These are phyloP conservation scores for Torymus aiolomorphi DNA, from an alignment of 2,888 invertebrate genomes.

Conservation along the genomic window DNA sequence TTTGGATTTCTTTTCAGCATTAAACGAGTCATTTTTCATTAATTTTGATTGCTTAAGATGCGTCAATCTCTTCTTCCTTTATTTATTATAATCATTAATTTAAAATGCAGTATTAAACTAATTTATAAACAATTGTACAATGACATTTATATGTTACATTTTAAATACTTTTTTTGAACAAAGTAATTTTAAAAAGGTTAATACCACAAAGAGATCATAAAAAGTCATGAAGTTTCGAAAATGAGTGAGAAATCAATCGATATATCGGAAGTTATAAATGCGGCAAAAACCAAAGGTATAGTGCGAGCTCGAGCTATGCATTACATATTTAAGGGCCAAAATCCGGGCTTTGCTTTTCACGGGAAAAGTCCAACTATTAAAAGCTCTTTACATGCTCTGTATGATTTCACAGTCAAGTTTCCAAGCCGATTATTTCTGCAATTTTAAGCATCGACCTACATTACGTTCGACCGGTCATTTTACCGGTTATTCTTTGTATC, in stretches of 20 bases:
- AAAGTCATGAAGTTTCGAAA: no score
- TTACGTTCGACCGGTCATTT: neutral
- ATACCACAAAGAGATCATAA: no score
- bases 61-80: no score
- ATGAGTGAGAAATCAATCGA: neutral
- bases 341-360: neutral
- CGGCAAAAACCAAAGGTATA: neutral
- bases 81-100: no score
- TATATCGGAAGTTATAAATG: neutral
- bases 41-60: neutral
- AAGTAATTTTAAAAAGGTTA: no score
- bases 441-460: conserved; percentile 35
- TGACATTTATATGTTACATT: no score
- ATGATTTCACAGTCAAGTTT: conserved; percentile 14
- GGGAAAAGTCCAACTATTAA: conserved; percentile 8
- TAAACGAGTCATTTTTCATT: neutral
- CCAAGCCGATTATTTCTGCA: conserved; percentile 48
- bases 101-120: no score
- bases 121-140: no score
- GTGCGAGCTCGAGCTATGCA: neutral
- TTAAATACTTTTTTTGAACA: no score
- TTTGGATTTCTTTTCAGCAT: neutral
- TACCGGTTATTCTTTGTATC: neutral
- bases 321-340: neutral
- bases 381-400: conserved; percentile 25